Evolutionary conservation across 2,113 vertebrate species (phyloP), one percentile per base, ranked within the genome.

Genomic region (Equus quagga): DNA sequence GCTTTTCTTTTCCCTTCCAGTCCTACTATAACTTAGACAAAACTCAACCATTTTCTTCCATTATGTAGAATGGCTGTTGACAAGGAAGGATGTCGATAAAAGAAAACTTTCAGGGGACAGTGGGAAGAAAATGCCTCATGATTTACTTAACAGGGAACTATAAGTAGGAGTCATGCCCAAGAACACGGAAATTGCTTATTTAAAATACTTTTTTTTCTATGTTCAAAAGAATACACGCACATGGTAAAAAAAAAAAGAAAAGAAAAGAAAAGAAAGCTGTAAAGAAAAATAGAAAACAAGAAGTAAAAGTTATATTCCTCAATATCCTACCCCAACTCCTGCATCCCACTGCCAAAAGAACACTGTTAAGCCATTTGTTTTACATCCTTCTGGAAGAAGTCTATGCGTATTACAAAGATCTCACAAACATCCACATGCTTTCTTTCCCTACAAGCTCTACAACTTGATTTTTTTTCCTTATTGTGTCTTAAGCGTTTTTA

Each of bases 231-330:
- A 89, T 58, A 33, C 75, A 58, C 33, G 36, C 14, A 81, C 70
- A 84, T 56, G 65, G 3, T 72, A 18, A 56, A 64, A 54, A 79
- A 93, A 46, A 69, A n/a, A 49, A 51, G 70, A 56, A 64, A 33
- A 51, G 31, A 86, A 60, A 36, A 36, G 36, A 36, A 36, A 36
- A 36, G 75, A 10, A 70, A 78, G 56, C 24, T 69, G 2, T 60
- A 91, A 87, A 85, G 51, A 26, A 96, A 81, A 94, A 36, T 44
- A 72, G 24, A 87, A 89, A 94, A 76, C 12, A 62, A 46, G 9
- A 81, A 31, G 14, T 36, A 58, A 79, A 87, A n/a, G 9, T 95
- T 82, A 26, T 76, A 17, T 75, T 89, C 28, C 95, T 33, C 49
- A 79, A 24, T 64, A 65, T 91, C 65, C 13, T 78, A 17, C n/a